phyloP scores from a whole-genome alignment of 2,888 invertebrate species.

The Eupelmus urozonus region DNA sequence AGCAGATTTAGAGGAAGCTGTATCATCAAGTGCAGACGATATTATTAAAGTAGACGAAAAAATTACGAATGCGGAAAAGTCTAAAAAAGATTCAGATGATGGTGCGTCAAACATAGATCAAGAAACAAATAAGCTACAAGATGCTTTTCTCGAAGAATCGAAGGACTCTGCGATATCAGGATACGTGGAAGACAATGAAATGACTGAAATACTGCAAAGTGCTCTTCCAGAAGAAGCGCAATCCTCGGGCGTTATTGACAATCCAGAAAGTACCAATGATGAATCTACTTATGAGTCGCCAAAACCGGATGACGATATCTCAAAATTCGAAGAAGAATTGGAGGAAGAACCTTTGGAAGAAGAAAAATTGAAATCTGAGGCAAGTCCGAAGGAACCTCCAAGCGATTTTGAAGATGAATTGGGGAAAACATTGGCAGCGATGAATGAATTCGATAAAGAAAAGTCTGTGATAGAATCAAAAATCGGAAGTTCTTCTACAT shows the following conservation, averaged over 20 bases:
- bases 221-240: not conserved
- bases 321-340: slow-evolving; percentile 18
- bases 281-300: slow-evolving; percentile 2
- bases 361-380: not conserved
- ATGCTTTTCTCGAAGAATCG: not conserved
- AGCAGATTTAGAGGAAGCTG: not conserved
- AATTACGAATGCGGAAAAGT: not conserved
- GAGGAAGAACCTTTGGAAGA: slow-evolving; percentile 22
- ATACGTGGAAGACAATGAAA: not conserved
- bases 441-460: slow-evolving; percentile 30
- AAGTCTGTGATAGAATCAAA: not conserved
- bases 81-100: not conserved
- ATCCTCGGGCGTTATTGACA: not conserved
- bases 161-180: not conserved
- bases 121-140: slow-evolving; percentile 21
- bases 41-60: not conserved
- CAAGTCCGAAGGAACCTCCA: not conserved
- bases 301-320: slow-evolving; percentile 30
- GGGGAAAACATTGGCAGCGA: slow-evolving; percentile 29
- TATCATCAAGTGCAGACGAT: not conserved
- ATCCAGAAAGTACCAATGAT: not conserved
- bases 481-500: not conserved
- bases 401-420: slow-evolving; percentile 35
- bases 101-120: not conserved
- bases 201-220: not conserved